These are phyloP conservation scores for Cheilosia scutellata DNA, from an alignment of 2,888 invertebrate genomes.

Conservation along the genomic window DNA sequence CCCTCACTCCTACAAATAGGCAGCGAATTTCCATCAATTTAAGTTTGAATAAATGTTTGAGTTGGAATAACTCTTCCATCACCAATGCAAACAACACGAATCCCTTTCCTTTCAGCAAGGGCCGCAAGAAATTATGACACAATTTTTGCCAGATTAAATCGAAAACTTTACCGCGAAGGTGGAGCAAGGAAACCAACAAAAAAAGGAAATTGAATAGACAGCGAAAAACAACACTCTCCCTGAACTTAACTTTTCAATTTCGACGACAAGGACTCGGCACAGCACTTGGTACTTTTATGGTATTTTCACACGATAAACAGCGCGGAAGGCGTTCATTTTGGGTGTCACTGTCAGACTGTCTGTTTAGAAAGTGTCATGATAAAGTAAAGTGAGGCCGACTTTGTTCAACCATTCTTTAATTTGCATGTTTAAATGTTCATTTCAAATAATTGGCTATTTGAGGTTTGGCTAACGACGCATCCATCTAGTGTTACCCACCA, in stretches of 20 bases:
- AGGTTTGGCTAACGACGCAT: constrained; percentile 33
- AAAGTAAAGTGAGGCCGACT: background rate
- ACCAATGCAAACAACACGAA: constrained; percentile 8
- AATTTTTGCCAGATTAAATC: constrained; percentile 29
- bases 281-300: background rate
- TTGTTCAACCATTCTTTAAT: background rate
- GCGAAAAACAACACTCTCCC: background rate
- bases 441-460: constrained; percentile 34
- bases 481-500: constrained; percentile 26
- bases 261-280: background rate
- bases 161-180: constrained; percentile 6
- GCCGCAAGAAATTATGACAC: constrained; percentile 20
- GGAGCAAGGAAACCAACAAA: background rate
- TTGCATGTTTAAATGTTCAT: background rate
- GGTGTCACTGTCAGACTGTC: constrained; percentile 11
- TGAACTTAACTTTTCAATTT: constrained; percentile 7
- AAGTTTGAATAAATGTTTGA: no score
- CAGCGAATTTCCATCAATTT: background rate
- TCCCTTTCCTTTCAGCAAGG: background rate
- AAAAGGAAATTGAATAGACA: constrained; percentile 6
- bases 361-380: background rate
- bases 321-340: constrained; percentile 15
- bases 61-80: background rate
- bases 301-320: constrained; percentile 37
- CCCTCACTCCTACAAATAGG: background rate